These are phyloP conservation scores for Patella pellucida DNA, from an alignment of 2,888 invertebrate species.

Conservation along the genomic window DNA sequence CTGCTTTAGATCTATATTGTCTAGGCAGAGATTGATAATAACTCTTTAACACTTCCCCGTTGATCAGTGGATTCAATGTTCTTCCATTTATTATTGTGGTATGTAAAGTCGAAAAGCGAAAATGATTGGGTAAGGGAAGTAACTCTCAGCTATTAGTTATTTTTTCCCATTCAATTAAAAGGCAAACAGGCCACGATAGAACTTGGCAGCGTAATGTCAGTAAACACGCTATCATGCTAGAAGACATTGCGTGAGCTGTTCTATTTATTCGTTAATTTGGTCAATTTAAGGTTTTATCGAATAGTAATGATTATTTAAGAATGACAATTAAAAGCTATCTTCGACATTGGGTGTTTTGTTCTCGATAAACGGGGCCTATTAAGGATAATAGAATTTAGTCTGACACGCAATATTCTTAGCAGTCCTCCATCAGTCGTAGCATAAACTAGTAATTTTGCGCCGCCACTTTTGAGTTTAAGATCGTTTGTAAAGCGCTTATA, in stretches of 20 bases:
- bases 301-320: constrained; percentile 12
- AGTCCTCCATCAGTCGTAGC: not conserved
- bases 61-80: too few species aligned
- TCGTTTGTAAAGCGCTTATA: constrained; percentile 10
- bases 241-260: constrained; percentile 10
- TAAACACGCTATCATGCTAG: not conserved
- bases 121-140: not conserved
- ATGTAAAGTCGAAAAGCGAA: too few species aligned
- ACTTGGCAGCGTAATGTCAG: not conserved
- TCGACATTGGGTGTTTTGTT: constrained; percentile 12
- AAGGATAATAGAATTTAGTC: constrained; percentile 9
- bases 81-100: too few species aligned
- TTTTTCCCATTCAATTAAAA: not conserved
- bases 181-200: not conserved
- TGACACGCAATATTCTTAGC: constrained; percentile 7
- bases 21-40: too few species aligned
- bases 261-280: constrained; percentile 11
- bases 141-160: not conserved
- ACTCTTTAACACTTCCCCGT: too few species aligned
- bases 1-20: too few species aligned
- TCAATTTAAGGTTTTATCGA: constrained; percentile 11
- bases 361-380: constrained; percentile 11
- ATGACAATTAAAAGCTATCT: constrained; percentile 12
- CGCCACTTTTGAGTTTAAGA: constrained; percentile 2
- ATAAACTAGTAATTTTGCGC: constrained; percentile 11